Evolutionary conservation across 2,888 invertebrate species (phyloP).

Genomic region (Aplocera efformata): DNA sequence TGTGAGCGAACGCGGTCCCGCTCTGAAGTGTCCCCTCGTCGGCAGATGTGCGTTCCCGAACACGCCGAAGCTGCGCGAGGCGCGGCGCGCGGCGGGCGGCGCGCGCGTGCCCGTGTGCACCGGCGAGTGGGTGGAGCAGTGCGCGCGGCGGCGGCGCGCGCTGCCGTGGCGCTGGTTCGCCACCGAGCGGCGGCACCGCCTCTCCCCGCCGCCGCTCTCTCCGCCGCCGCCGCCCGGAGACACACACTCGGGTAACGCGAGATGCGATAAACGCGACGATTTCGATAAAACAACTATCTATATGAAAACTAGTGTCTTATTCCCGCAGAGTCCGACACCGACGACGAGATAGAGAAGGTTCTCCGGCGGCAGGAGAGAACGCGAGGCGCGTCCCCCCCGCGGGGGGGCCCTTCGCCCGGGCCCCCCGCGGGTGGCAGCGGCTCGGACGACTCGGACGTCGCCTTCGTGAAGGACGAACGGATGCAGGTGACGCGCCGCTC

Average conservation of each 20-base stretch:
- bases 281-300: no score
- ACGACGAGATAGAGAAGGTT: conserved; percentile 81
- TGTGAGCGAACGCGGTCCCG: no score
- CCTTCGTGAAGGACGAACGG: conserved; percentile 39
- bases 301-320: background rate
- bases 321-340: conserved; percentile 74
- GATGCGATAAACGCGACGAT: no score
- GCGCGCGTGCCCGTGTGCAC: conserved; percentile 82
- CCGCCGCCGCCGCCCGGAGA: no score
- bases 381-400: conserved; percentile 15
- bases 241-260: no score
- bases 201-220: conserved; percentile 16
- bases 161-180: conserved; percentile 84
- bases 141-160: conserved; percentile 76
- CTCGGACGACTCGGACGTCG: conserved; percentile 20
- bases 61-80: conserved; percentile 90
- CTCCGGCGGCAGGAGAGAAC: conserved; percentile 41
- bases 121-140: conserved; percentile 88
- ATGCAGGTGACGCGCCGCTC: conserved; percentile 24
- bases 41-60: conserved; percentile 95
- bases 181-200: conserved; percentile 64
- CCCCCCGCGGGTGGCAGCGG: conserved; percentile 9
- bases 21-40: no score
- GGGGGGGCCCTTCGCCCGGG: background rate
- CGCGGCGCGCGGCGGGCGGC: conserved; percentile 40